Percentiles rank a stretch among this genome's conserved stretches.
These are phyloP conservation scores for Metalampra italica DNA, from an alignment of 2,888 invertebrate genomes.

Conservation along the genomic window DNA sequence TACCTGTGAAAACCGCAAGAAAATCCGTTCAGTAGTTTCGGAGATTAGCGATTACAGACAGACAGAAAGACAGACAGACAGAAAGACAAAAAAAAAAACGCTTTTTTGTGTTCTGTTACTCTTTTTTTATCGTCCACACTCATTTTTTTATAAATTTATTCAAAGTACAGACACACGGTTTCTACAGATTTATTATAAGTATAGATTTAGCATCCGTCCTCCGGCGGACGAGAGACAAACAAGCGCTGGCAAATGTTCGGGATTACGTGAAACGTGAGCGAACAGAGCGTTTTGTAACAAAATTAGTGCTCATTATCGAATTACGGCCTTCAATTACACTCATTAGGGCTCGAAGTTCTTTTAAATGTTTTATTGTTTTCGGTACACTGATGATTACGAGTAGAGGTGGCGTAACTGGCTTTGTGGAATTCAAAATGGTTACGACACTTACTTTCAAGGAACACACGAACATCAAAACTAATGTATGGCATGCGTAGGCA, in stretches of 20 bases:
- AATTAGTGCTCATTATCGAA: conserved; percentile 37
- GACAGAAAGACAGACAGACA: too few species aligned
- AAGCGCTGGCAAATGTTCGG: conserved; percentile 8
- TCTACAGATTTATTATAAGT: too few species aligned
- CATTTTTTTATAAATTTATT: too few species aligned
- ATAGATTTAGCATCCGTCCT: background rate
- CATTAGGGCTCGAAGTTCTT: conserved; percentile 28
- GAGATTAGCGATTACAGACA: too few species aligned
- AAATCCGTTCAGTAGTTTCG: too few species aligned
- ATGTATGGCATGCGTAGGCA: background rate
- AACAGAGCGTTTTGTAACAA: conserved; percentile 17
- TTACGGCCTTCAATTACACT: conserved; percentile 32
- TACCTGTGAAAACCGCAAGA: too few species aligned
- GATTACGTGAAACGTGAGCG: conserved; percentile 3
- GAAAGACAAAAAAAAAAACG: too few species aligned
- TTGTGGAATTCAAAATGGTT: conserved; percentile 27
- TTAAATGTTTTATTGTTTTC: conserved; percentile 26
- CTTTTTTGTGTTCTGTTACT: too few species aligned
- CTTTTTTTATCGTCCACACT: too few species aligned
- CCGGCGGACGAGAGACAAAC: background rate
- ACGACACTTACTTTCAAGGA: conserved; percentile 6
- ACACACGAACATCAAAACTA: too few species aligned
- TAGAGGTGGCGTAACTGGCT: conserved; percentile 20
- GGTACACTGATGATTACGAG: conserved; percentile 21
- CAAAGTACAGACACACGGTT: too few species aligned